Percentiles rank a stretch among this genome's conserved stretches.
Evolutionary conservation across 2,113 vertebrate species (phyloP).

Genomic region (Chiloscyllium plagiosum): DNA sequence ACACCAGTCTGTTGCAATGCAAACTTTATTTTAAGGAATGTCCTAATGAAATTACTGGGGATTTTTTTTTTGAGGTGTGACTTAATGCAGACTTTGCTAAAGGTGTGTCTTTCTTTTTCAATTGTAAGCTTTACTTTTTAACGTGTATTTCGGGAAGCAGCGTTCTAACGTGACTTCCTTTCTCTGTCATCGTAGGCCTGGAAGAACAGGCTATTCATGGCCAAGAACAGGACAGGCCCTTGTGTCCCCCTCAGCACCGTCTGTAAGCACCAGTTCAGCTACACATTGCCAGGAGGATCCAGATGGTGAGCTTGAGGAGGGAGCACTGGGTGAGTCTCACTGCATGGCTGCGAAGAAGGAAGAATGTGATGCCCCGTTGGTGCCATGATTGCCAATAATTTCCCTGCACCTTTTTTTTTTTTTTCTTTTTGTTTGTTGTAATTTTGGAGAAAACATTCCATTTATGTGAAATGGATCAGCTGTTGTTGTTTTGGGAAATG

Average conservation of each 20-base stretch:
- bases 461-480: neutral
- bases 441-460: neutral
- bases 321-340: neutral
- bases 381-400: no score
- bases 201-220: neutral
- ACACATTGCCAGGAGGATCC: neutral
- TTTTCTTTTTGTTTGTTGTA: no score
- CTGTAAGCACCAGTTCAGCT: neutral
- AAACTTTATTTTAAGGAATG: neutral
- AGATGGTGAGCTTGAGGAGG: slow-evolving; percentile 9
- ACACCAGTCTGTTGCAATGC: neutral
- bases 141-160: neutral
- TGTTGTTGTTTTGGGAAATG: neutral
- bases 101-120: neutral
- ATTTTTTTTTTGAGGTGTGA: neutral
- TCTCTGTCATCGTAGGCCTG: neutral
- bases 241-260: neutral
- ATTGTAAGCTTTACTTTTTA: neutral
- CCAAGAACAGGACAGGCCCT: neutral
- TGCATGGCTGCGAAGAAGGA: neutral
- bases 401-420: no score
- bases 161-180: neutral
- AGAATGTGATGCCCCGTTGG: neutral
- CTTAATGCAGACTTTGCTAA: neutral
- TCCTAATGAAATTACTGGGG: neutral